Conservation (phyloP, 2,797 vertebrate species). For the Avahi laniger region DNA sequence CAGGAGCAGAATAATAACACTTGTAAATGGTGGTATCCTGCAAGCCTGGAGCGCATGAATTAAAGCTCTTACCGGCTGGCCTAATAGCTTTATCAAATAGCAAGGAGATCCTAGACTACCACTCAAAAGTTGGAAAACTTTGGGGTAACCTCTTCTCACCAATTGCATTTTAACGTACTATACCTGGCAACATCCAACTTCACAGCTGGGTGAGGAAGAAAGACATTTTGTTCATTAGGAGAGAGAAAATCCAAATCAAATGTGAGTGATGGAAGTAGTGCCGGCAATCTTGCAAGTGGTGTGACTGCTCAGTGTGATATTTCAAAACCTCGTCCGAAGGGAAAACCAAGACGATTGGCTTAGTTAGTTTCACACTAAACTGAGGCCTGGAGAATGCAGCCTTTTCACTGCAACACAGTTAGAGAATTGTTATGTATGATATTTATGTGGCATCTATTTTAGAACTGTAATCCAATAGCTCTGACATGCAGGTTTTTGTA, state of each 20-base stretch:
- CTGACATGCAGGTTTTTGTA: neutral
- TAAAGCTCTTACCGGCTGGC: slow-evolving; percentile 81
- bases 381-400: slow-evolving; percentile 53
- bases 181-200: neutral
- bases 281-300: neutral
- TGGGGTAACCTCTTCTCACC: slow-evolving; percentile 16
- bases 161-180: slow-evolving; percentile 20
- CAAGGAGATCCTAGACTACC: slow-evolving; percentile 79
- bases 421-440: neutral
- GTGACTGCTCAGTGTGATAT: neutral
- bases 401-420: neutral
- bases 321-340: neutral
- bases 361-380: neutral
- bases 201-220: neutral
- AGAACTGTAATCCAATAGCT: neutral
- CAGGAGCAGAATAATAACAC: slow-evolving; percentile 68
- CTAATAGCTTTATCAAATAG: slow-evolving; percentile 82
- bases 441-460: neutral
- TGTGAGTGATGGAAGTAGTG: neutral
- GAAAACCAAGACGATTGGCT: neutral
- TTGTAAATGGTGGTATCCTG: slow-evolving; percentile 80
- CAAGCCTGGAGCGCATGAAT: slow-evolving; percentile 81
- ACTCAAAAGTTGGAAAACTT: slow-evolving; percentile 63
- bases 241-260: neutral
- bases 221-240: neutral